phyloP scores from a whole-genome alignment of 2,113 vertebrate species.

The Bubalus kerabau region DNA sequence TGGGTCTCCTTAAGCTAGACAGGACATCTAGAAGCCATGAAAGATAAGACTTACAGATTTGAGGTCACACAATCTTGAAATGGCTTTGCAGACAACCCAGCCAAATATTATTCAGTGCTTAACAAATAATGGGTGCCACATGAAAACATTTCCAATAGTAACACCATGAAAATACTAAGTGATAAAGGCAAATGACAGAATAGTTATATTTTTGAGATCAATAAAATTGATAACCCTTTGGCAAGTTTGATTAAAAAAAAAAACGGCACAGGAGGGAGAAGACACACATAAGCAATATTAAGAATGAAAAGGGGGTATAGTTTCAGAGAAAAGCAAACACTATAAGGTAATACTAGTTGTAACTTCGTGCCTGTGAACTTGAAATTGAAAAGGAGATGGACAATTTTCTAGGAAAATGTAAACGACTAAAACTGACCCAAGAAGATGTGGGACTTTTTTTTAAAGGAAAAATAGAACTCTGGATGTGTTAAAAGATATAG shows the following conservation, averaged over 20 bases:
- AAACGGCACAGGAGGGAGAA: neutral
- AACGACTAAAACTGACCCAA: neutral
- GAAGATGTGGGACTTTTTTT: neutral
- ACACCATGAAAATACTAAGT: neutral
- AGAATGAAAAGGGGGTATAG: neutral
- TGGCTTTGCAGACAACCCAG: neutral
- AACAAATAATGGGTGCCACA: neutral
- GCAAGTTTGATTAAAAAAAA: neutral
- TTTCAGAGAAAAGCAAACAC: neutral
- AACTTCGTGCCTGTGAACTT: neutral
- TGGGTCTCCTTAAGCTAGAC: neutral
- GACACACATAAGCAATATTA: neutral
- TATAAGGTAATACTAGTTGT: neutral
- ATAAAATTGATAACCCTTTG: neutral
- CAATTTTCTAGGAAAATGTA: neutral
- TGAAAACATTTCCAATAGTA: neutral
- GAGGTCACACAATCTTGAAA: neutral
- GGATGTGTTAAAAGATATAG: neutral
- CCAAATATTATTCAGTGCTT: neutral
- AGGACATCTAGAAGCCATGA: neutral
- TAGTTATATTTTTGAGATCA: neutral
- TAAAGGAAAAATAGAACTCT: neutral
- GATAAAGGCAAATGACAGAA: neutral
- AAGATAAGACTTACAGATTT: neutral
- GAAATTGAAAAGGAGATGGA: neutral